phyloP scores from a whole-genome alignment of 35 echinoderm and acorn worm genomes.

The Anneissia japonica region DNA sequence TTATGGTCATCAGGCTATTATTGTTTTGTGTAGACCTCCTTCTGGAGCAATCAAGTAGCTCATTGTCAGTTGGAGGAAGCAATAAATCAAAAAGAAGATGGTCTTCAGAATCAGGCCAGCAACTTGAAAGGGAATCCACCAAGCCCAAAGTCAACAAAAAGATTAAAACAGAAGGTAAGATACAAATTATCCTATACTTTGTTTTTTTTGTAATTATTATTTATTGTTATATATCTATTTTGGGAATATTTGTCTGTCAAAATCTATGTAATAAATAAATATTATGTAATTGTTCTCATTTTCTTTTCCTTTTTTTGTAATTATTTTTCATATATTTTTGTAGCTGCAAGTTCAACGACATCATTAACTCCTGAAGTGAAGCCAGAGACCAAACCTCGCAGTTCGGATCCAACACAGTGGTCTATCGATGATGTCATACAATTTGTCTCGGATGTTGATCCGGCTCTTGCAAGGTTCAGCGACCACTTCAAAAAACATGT shows the following conservation, averaged over 20 bases:
- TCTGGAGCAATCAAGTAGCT: not conserved
- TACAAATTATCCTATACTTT: too few species aligned
- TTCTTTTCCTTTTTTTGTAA: not conserved
- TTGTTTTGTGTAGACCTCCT: not conserved
- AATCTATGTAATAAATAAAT: too few species aligned
- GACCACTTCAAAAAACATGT: constrained; percentile 94
- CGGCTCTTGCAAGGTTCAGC: constrained; percentile 50
- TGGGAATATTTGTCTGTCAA: too few species aligned
- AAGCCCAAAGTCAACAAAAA: not conserved
- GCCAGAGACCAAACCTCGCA: constrained; percentile 12
- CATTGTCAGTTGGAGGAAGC: not conserved
- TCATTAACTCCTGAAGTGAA: constrained; percentile 17
- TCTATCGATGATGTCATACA: constrained; percentile 89
- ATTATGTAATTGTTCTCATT: constrained; percentile 23
- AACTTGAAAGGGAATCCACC: not conserved
- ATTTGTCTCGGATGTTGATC: constrained; percentile 66
- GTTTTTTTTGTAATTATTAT: too few species aligned
- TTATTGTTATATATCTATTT: too few species aligned
- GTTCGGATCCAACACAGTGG: constrained; percentile 70
- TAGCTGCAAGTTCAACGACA: constrained; percentile 98
- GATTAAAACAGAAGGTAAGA: constrained; percentile 18
- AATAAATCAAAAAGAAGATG: not conserved
- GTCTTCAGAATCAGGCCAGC: not conserved
- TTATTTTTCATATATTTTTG: not conserved
- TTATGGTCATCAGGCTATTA: not conserved